Base-by-base conservation (phyloP, 2,797 vertebrate species). In the Rhynchotus rufescens region DNA sequence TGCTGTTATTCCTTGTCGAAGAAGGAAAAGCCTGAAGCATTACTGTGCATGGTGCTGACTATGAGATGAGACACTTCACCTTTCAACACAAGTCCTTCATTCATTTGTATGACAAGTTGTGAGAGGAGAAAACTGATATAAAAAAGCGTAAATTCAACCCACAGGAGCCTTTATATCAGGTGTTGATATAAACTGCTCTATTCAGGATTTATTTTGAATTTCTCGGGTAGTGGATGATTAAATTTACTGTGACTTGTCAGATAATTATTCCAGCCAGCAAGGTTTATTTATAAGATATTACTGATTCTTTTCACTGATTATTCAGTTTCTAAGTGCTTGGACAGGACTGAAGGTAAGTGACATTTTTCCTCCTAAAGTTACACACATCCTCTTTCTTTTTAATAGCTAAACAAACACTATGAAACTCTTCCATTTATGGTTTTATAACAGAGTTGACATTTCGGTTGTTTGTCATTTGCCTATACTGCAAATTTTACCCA, bases 111-210 rank as follows among this genome's bases (percentile, higher is more conserved):
- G 84, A 72, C 52, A 89, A 64, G 8, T 20, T 76, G 36, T 82
- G 69, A 56, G 4, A 60, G 59, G 49, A 85, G 34, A 68, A 81
- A 73, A 42, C 44, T 74, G 61, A 16, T 32, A 65, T 88, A 56
- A 90, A 36, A 36, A 64, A 28, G 12, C 26, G 80, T 20, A 45
- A 88, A 51, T 52, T 89, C 87, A 92, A 42, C 22, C 59, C 68
- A 56, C 66, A 80, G 61, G 81, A 91, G 40, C 34, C 45, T 79
- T 87, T 69, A 77, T 28, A 68, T 12, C 16, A 54, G 36, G 23
- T 40, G 56, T 79, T 78, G 36, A 36, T 36, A 36, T 36, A 36
- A 36, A 36, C 36, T 36, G 36, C 36, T 10, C 9, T 36, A 36
- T 36, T 36, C 0, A 2, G 52, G 45, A 54, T 81, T 67, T 78